These are phyloP conservation scores for Spinus olivaceus DNA, from an alignment of 2,797 vertebrate genomes.

Conservation along the genomic window DNA sequence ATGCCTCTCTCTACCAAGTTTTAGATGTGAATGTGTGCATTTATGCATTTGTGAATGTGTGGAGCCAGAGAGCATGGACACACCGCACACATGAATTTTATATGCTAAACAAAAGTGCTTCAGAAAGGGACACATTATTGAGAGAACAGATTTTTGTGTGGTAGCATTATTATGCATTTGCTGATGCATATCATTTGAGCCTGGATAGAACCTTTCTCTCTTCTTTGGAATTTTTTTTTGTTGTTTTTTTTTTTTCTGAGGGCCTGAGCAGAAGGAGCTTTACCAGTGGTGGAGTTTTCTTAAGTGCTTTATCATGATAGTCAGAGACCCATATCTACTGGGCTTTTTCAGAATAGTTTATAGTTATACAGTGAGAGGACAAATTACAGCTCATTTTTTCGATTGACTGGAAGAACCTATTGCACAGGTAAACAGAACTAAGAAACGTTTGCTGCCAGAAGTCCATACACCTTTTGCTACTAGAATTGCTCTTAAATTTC, in stretches of 20 bases:
- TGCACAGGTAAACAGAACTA: neutral
- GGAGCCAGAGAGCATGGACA: neutral
- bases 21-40: no score
- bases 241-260: rapidly evolving
- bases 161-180: neutral
- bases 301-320: neutral
- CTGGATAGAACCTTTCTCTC: neutral
- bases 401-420: neutral
- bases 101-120: neutral
- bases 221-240: neutral
- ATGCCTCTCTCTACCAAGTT: neutral
- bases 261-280: neutral
- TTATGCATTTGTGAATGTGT: neutral
- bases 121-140: neutral
- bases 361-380: neutral
- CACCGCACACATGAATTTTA: neutral
- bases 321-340: neutral
- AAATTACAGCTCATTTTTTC: neutral
- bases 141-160: neutral
- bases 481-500: neutral
- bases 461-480: neutral
- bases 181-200: neutral
- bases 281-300: neutral
- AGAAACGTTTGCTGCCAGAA: neutral
- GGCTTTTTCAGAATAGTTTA: neutral